Evolutionary conservation across 2,797 vertebrate species (phyloP), one percentile per base, ranked within the genome.

Genomic region (Leuciscus waleckii): DNA sequence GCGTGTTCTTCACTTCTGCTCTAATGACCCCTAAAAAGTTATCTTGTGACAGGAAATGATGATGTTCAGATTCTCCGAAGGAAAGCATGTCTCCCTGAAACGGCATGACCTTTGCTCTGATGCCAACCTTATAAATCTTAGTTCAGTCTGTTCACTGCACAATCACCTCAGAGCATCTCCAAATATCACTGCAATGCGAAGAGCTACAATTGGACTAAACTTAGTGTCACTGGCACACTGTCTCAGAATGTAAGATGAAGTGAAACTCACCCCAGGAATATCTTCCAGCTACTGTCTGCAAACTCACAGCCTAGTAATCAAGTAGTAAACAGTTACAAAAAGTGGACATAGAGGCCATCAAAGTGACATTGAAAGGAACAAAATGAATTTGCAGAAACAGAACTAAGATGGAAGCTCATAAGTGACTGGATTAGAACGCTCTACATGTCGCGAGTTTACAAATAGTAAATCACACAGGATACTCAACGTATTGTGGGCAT

Each of bases 1-100:
- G 49, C 61, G 79, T 63, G 61, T 37, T 77, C 58, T 85, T 63
- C 46, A 58, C 63, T 58, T 75, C 16, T 82, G 29, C 74, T 77
- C 29, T n/a, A 81, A 63, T 43, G 39, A 79, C 79, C 49, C 63
- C 41, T 83, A 58, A 78, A 78, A 23, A 67, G 78, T 35, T 41
- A 29, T 51, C 21, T 81, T 35, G 61, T 76, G 80, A 87, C 49
- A 54, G 58, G 32, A 29, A 79, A 54, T 51, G 49, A 81, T 77
- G 51, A 76, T 86, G 70, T 80, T 35, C 49, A 32, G 32, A 32
- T 32, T 3, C 32, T 32, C 32, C 69, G 39, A 46, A 78, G 14
- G 43, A 56, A 35, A 63, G 49, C 9, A 29, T 79, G 65, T 51
- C 51, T 58, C 58, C 46, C 41, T 69, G 10, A 73, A 68, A 71